phyloP scores from a whole-genome alignment of 2,113 vertebrate genomes.

The Lophotis ruficrista region DNA sequence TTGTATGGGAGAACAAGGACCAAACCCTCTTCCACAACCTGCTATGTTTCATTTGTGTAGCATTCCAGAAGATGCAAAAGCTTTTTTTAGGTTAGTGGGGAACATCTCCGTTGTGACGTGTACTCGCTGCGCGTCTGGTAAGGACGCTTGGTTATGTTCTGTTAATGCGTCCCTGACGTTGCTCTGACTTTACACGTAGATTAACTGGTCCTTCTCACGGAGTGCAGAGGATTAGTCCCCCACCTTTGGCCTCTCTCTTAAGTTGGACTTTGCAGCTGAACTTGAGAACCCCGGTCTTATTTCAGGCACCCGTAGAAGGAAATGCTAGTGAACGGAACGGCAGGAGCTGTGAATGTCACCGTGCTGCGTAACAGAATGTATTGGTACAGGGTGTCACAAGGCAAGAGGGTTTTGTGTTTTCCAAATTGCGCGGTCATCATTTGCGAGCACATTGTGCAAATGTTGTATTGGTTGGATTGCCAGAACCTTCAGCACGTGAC shows the following conservation, averaged over 20 bases:
- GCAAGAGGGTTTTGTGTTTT: neutral
- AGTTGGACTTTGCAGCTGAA: constrained; percentile 41
- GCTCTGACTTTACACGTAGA: constrained; percentile 16
- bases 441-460: neutral
- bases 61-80: neutral
- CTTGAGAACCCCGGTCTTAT: constrained; percentile 37
- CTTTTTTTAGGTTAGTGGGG: neutral
- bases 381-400: neutral
- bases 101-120: neutral
- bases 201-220: neutral
- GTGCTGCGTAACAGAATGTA: neutral
- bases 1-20: neutral
- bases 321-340: neutral
- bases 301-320: neutral
- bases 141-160: neutral
- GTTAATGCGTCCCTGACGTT: constrained; percentile 6
- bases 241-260: constrained; percentile 38
- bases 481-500: neutral
- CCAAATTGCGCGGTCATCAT: neutral
- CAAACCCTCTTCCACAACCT: neutral
- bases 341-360: neutral
- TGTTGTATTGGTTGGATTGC: neutral
- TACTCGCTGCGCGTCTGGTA: rapidly evolving
- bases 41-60: neutral
- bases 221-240: constrained; percentile 16